phyloP scores from a whole-genome alignment of 1,140 invertebrate genomes.

The Bicyclus anynana region DNA sequence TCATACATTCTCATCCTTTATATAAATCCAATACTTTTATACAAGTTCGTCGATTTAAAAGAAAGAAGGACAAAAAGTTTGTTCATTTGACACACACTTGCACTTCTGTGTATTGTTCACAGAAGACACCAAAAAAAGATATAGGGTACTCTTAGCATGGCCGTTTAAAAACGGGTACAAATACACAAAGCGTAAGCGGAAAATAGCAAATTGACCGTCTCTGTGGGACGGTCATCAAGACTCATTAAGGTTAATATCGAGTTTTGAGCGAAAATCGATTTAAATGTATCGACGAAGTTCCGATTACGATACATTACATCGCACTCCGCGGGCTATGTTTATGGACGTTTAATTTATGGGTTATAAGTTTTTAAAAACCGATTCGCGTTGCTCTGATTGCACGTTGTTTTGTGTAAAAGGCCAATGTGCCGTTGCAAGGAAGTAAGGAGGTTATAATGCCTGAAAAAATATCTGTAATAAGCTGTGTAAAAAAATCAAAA shows the following conservation, averaged over 20 bases:
- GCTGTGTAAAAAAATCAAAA: background rate
- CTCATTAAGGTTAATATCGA: constrained; percentile 70
- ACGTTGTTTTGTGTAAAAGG: constrained; percentile 6
- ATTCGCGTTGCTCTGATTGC: constrained; percentile 34
- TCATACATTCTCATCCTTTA: too few species aligned
- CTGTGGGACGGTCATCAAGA: constrained; percentile 46
- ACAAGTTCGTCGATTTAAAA: too few species aligned
- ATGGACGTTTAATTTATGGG: constrained; percentile 43
- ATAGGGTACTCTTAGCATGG: too few species aligned
- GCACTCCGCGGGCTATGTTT: constrained; percentile 34
- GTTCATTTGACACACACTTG: too few species aligned
- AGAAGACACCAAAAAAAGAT: too few species aligned
- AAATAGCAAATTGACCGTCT: constrained; percentile 23
- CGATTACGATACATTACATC: constrained; percentile 55
- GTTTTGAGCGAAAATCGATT: constrained; percentile 67
- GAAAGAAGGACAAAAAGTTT: too few species aligned
- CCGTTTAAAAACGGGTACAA: background rate
- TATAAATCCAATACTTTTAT: too few species aligned
- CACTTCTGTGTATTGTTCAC: too few species aligned
- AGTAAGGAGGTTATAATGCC: background rate
- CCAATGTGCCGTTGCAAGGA: background rate
- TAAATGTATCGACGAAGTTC: constrained; percentile 68
- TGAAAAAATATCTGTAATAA: background rate
- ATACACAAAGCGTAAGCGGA: constrained; percentile 1
- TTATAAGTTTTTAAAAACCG: constrained; percentile 34